Evolutionary conservation across 2,113 vertebrate species (phyloP), one percentile per base, ranked within the genome.

Genomic region (Nycticryphes semicollaris): DNA sequence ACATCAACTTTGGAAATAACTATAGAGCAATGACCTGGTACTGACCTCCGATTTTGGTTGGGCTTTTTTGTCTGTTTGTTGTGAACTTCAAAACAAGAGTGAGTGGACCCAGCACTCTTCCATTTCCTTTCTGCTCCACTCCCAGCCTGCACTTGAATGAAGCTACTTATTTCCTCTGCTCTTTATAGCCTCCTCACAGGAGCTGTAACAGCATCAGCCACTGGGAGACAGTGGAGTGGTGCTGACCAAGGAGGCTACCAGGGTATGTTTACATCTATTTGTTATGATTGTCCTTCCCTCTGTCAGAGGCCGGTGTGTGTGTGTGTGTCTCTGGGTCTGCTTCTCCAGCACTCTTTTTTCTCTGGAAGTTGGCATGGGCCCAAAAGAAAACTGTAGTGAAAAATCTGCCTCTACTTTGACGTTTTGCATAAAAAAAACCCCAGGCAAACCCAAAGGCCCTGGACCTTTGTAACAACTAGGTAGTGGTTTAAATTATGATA

Each of bases 201-300:
- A 82, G 80, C 56, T 89, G 54, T 93, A 69, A 91, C 70, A 57
- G 50, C 70, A 73, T 41, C 81, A 89, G 77, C 91, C 95, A 47
- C 93, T 84, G 93, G 96, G 94, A 94, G 95, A 93, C 92, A 91
- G 56, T 89, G 92, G 43, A 76, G 90, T 23, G 81, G 84, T 95
- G 92, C 51, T 72, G 84, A 67, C 31, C 90, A 85, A 24, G 39
- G 60, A 56, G 62, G 33, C 31, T 31, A 8, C 47, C 0, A 0
- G 47, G 15, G 23, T 17, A 21, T 15, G 14, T 33, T 47, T 53
- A 41, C 25, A 63, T 27, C 50, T 64, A 5, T 43, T 76, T 68
- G 56, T 74, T 87, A 6, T 33, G 43, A 66, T 68, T 18, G 25
- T 47, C 84, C 48, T 75, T 78, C 62, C 24, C 48, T 68, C 51